phyloP scores from a whole-genome alignment of 2,113 vertebrate genomes.

The Trematomus loennbergii region DNA sequence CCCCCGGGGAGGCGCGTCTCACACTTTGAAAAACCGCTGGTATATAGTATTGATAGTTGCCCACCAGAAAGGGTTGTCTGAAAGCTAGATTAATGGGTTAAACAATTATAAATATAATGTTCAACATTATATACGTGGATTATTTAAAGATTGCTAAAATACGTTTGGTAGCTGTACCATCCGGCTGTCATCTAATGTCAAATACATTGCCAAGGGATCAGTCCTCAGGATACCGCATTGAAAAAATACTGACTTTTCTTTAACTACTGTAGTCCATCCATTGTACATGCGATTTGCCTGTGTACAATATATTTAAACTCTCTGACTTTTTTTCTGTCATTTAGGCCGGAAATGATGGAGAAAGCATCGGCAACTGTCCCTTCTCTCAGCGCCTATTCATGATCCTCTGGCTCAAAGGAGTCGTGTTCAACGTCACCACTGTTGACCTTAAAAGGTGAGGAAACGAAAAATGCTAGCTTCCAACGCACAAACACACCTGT shows the following conservation, averaged over 20 bases:
- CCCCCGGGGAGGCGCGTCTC: too few relatives aligned
- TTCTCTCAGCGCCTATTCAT: constrained; percentile 99
- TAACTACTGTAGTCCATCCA: not conserved
- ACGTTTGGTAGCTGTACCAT: too few relatives aligned
- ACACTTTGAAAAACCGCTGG: too few relatives aligned
- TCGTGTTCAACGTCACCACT: constrained; percentile 98
- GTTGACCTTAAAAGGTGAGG: constrained; percentile 95
- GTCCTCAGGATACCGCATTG: too few relatives aligned
- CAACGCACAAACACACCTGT: not conserved
- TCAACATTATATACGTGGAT: too few relatives aligned
- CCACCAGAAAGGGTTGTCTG: not conserved
- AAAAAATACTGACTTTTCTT: too few relatives aligned
- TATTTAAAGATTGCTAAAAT: too few relatives aligned
- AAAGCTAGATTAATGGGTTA: too few relatives aligned
- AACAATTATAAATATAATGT: too few relatives aligned
- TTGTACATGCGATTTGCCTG: not conserved
- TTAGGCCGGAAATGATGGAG: constrained; percentile 95
- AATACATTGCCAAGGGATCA: too few relatives aligned
- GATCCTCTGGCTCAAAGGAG: constrained; percentile 99
- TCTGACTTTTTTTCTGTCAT: constrained; percentile 17
- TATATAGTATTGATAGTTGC: not conserved
- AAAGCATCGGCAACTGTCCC: constrained; percentile 98
- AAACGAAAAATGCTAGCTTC: not conserved
- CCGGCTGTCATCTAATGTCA: too few relatives aligned
- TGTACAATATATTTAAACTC: not conserved